phyloP scores from a whole-genome alignment of 2,888 invertebrate species.

The Rhodophaea formosa region DNA sequence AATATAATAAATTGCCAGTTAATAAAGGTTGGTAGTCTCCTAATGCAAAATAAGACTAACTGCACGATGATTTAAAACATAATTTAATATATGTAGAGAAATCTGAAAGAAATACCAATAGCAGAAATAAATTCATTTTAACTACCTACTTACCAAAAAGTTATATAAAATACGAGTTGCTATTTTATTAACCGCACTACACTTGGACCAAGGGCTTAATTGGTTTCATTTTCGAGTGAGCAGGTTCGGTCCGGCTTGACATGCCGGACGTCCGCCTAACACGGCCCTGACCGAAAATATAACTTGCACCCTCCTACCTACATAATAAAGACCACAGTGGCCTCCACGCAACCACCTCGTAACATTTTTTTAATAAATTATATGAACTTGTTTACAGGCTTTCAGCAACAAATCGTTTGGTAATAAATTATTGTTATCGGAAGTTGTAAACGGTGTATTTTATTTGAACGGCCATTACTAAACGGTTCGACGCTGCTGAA shows the following conservation, averaged over 20 bases:
- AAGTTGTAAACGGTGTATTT: slow-evolving; percentile 1
- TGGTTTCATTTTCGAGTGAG: slow-evolving; percentile 74
- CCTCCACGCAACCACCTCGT: background rate
- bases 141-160: background rate
- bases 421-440: slow-evolving; percentile 17
- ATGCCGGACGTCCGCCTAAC: slow-evolving; percentile 54
- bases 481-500: background rate
- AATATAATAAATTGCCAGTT: too few species aligned
- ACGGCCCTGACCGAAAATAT: background rate
- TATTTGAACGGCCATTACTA: slow-evolving; percentile 9
- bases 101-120: too few species aligned
- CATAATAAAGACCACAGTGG: background rate
- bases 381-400: slow-evolving; percentile 17
- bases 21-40: too few species aligned
- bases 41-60: too few species aligned
- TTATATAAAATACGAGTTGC: background rate
- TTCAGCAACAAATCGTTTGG: slow-evolving; percentile 13
- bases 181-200: slow-evolving; percentile 15
- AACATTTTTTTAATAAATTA: slow-evolving; percentile 10
- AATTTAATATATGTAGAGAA: too few species aligned
- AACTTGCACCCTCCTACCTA: background rate
- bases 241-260: slow-evolving; percentile 66
- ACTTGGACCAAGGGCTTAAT: slow-evolving; percentile 16
- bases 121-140: too few species aligned
- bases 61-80: too few species aligned